Evolutionary conservation across 2,888 invertebrate species (phyloP).

Genomic region (Papilio elwesi): DNA sequence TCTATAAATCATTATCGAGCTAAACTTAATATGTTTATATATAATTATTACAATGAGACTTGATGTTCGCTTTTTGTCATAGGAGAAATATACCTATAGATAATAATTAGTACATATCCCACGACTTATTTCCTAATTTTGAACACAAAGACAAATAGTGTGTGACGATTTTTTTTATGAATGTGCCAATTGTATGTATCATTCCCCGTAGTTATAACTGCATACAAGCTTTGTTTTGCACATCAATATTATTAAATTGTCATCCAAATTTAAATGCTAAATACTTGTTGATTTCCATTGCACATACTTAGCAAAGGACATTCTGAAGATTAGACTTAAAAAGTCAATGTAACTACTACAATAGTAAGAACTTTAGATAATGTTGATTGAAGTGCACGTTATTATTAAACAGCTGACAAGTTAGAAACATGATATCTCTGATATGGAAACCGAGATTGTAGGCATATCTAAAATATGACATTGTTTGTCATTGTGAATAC

Average conservation of each 20-base stretch:
- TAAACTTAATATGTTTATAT: not conserved
- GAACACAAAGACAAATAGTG: slow-evolving; percentile 17
- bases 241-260: slow-evolving; percentile 42
- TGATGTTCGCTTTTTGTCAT: not conserved
- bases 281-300: slow-evolving; percentile 39
- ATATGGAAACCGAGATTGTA: slow-evolving; percentile 16
- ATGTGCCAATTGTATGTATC: slow-evolving; percentile 23
- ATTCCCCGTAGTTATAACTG: not conserved
- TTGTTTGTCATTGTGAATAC: slow-evolving; percentile 26
- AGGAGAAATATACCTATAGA: not conserved
- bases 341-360: slow-evolving; percentile 31
- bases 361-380: slow-evolving; percentile 12
- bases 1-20: slow-evolving; percentile 29
- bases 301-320: slow-evolving; percentile 42
- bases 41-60: not conserved
- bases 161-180: slow-evolving; percentile 31
- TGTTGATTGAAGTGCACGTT: slow-evolving; percentile 1
- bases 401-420: slow-evolving; percentile 25
- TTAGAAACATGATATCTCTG: slow-evolving; percentile 14
- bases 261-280: slow-evolving; percentile 43
- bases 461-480: slow-evolving; percentile 29
- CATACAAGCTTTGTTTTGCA: slow-evolving; percentile 17
- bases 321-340: slow-evolving; percentile 42
- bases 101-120: not conserved
- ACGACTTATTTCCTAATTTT: slow-evolving; percentile 25